A percentile compares a stretch with the other conserved stretches of the same genome.
Conservation (phyloP, 2,797 vertebrate genomes). For the Lithobates pipiens region DNA sequence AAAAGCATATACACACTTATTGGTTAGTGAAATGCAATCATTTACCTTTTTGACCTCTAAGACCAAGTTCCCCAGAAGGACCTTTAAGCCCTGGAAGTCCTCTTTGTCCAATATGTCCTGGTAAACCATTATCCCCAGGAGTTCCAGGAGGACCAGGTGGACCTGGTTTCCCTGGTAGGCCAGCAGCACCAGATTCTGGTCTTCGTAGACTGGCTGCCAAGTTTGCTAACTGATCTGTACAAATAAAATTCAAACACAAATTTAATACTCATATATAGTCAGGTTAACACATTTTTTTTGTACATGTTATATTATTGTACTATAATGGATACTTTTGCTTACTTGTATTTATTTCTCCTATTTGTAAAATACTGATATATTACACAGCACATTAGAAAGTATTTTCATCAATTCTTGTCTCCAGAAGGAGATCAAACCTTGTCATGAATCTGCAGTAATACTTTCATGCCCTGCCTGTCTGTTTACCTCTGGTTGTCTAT, state of each 20-base stretch:
- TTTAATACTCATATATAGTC: background rate
- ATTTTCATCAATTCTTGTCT: too few species aligned
- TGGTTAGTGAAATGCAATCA: background rate
- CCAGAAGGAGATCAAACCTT: too few species aligned
- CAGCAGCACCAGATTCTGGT: slow-evolving; percentile 89
- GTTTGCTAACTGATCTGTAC: slow-evolving; percentile 92
- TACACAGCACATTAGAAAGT: too few species aligned
- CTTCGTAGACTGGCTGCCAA: slow-evolving; percentile 93
- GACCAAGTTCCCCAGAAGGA: slow-evolving; percentile 84
- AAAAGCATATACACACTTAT: too few species aligned
- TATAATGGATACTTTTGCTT: too few species aligned
- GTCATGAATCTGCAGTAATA: too few species aligned
- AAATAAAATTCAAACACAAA: slow-evolving; percentile 13
- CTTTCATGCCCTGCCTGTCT: too few species aligned
- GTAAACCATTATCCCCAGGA: slow-evolving; percentile 91
- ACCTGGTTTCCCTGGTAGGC: slow-evolving; percentile 91
- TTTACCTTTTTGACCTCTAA: slow-evolving; percentile 94
- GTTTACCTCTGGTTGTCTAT: too few species aligned
- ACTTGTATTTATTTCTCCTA: too few species aligned
- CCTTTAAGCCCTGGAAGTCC: slow-evolving; percentile 96
- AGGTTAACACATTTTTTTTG: background rate
- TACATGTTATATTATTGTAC: too few species aligned
- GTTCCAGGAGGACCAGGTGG: slow-evolving; percentile 86
- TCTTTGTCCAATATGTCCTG: slow-evolving; percentile 89
- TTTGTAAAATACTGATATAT: too few species aligned